phyloP scores from a whole-genome alignment of 2,797 vertebrate species.

The Propithecus perrieri region DNA sequence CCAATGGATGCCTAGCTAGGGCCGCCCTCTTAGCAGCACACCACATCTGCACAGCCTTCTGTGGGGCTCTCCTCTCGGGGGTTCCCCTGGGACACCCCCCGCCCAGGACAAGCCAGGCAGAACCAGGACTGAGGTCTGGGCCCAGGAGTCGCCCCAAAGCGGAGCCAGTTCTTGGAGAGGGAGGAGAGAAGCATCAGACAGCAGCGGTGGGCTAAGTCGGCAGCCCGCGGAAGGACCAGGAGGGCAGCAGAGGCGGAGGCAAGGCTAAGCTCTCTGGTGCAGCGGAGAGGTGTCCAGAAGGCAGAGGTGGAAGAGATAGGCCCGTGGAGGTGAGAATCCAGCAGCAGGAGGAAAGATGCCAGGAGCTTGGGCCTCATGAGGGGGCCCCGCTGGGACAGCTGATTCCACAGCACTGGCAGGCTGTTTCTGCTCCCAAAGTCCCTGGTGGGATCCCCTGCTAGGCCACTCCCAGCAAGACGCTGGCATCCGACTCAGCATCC shows the following conservation, averaged over 20 bases:
- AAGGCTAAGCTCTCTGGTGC: slow-evolving; percentile 66
- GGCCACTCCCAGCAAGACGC: slow-evolving; percentile 65
- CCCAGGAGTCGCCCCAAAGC: background rate
- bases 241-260: slow-evolving; percentile 4
- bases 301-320: slow-evolving; percentile 54
- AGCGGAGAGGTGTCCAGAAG: slow-evolving; percentile 56
- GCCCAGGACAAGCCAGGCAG: background rate
- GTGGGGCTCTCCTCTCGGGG: background rate
- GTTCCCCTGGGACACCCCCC: background rate
- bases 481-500: slow-evolving; percentile 8
- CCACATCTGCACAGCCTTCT: background rate
- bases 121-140: background rate
- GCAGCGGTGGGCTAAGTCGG: slow-evolving; percentile 7
- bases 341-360: slow-evolving; percentile 64
- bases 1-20: background rate
- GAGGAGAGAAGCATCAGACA: background rate
- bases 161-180: background rate
- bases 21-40: background rate
- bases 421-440: slow-evolving; percentile 30
- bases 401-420: background rate
- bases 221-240: background rate
- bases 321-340: slow-evolving; percentile 44
- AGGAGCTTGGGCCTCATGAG: background rate
- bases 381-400: background rate
- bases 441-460: background rate